Evolutionary conservation across 2,888 invertebrate species (phyloP), one percentile per base, ranked within the genome.

Genomic region (Cosmopolites sordidus): DNA sequence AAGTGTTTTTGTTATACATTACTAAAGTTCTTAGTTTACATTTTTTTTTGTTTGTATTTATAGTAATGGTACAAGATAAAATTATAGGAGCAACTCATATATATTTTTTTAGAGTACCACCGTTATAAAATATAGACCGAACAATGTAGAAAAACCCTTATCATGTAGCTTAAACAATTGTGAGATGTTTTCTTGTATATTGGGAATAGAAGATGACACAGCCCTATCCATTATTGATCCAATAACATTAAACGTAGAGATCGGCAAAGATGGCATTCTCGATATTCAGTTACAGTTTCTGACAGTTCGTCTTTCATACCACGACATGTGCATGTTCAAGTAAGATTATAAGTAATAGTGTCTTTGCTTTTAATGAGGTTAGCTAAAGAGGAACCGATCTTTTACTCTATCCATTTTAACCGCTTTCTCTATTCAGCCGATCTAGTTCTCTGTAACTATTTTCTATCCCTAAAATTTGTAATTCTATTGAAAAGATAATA

Each of bases 181-280:
- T 66, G 96, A 97, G 76, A 83, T 96, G 71, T 96, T 94, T 76
- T 95, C 95, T 1, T 75, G 75, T 90, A 92, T 92, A 62, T 78
- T 96, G 58, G 92, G 92, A 4, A 81, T 87, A 65, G 95, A 96
- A 76, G 90, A 93, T 59, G 73, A 73, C 69, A 95, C 95, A 0
- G 95, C 96, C 1, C 76, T 96, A 14, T 92, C 94, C 29, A 96
- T 97, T 65, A 89, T 97, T 49, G 95, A 95, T 74, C 96, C 95
- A 0, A 89, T 94, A 42, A 89, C 89, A 6, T 79, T 95, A 33
- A 88, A 87, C 67, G 79, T 89, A 47, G 86, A 74, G 45, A 64
- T 92, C 40, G 81, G 80, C 67, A 58, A 71, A 73, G 72, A 77
- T 64, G 71, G 78, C 69, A 67, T 73, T 72, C 64, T 81, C 69